Evolutionary conservation across 2,797 vertebrate species (phyloP), one percentile per base, ranked within the genome.

Genomic region (Pteropus rufus): DNA sequence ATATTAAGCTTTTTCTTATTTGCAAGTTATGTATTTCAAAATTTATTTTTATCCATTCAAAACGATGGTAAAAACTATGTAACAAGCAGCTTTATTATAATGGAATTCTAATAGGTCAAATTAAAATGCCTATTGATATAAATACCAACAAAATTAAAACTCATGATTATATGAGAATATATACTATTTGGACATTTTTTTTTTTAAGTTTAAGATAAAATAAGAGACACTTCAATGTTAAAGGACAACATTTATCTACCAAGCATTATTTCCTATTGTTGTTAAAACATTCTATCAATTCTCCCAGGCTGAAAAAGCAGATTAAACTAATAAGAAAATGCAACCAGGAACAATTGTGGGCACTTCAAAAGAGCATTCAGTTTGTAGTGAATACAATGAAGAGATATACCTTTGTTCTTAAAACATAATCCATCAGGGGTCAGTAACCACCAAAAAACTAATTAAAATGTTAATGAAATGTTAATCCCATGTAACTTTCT

Each of bases 401-500:
- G 72, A 95, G 70, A 93, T 79, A 58, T 24, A 73, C 34, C 36
- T 88, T 82, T 95, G 60, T 96, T 95, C 70, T 62, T 34, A 60
- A 60, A 80, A 82, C 94, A 85, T 67, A 88, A 81, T 91, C 75
- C n/a, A 60, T 95, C 46, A 85, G 67, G 26, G 72, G 79, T 93
- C 90, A 93, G 49, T 85, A 93, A 77, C 72, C 92, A 97, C 86
- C 56, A 87, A 95, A 93, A 91, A 62, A 62, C 80, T 91, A 94
- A 96, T 94, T 86, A 95, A 97, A 96, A 83, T 87, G 95, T 95
- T 97, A 92, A 86, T 96, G 60, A 95, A 96, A 29, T 29, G 24
- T 79, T 79, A 89, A 96, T 93, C 76, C 52, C 49, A 67, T 89
- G 56, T 93, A 94, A 93, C 83, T 90, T 86, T 46, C 58, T 84